Evolutionary conservation across 2,888 invertebrate genomes (phyloP).

Genomic region (Hirtodrosophila duncani): DNA sequence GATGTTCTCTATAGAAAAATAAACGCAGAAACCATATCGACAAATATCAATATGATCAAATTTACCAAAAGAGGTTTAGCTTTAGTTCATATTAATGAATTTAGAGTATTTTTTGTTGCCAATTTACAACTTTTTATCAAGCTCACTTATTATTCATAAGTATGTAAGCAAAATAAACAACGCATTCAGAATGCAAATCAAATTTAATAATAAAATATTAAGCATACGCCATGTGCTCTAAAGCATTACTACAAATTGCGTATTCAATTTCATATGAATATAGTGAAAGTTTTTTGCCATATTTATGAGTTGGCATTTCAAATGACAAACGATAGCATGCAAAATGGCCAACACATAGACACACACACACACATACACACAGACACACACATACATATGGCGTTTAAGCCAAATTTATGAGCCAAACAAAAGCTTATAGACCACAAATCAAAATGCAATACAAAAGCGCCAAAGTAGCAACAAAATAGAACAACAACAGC

Average conservation of each 20-base stretch:
- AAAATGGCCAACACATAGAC: slow-evolving; percentile 12
- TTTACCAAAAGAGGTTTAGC: too few relatives aligned
- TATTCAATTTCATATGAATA: slow-evolving; percentile 19
- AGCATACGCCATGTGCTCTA: slow-evolving; percentile 27
- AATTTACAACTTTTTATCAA: too few relatives aligned
- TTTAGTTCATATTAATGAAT: too few relatives aligned
- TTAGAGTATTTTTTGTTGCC: too few relatives aligned
- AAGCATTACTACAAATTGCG: background rate
- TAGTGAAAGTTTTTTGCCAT: slow-evolving; percentile 6
- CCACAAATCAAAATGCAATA: slow-evolving; percentile 70
- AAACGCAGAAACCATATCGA: too few relatives aligned
- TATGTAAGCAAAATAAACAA: too few relatives aligned
- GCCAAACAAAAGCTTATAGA: slow-evolving; percentile 55
- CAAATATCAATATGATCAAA: too few relatives aligned
- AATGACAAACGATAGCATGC: slow-evolving; percentile 16
- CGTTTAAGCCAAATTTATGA: slow-evolving; percentile 62
- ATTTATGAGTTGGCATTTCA: slow-evolving; percentile 33
- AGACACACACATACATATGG: background rate
- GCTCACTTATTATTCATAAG: too few relatives aligned
- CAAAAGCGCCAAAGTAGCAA: slow-evolving; percentile 51
- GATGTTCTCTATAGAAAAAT: too few relatives aligned
- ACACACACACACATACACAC: slow-evolving; percentile 4
- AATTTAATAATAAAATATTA: too few relatives aligned
- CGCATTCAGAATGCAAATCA: too few relatives aligned
- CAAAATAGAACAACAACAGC: slow-evolving; percentile 24